Evolutionary conservation across 2,113 vertebrate genomes (phyloP).

Genomic region (Psittacara wagleri): DNA sequence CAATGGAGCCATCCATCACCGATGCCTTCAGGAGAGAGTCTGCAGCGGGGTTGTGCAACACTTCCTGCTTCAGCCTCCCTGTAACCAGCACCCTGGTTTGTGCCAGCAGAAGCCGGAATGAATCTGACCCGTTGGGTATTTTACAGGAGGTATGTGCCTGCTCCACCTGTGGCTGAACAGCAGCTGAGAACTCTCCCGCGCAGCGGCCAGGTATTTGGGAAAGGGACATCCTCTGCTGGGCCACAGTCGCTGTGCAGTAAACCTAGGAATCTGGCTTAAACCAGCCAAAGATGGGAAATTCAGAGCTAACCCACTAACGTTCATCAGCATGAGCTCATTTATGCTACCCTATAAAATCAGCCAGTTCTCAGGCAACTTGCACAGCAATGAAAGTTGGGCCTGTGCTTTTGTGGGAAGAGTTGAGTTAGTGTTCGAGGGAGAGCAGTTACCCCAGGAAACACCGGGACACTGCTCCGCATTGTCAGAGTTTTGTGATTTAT

Average conservation of each 20-base stretch:
- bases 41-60: conserved; percentile 5
- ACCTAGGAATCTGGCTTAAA: background rate
- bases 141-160: background rate
- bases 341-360: conserved; percentile 51
- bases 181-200: background rate
- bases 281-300: background rate
- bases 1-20: conserved; percentile 60
- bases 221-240: background rate
- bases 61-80: conserved; percentile 18
- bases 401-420: conserved; percentile 34
- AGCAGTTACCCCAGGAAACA: conserved; percentile 57
- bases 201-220: background rate
- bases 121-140: fast-evolving
- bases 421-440: conserved; percentile 19
- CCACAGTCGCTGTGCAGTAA: background rate
- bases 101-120: conserved; percentile 36
- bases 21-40: conserved; percentile 51
- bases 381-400: conserved; percentile 26
- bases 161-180: background rate
- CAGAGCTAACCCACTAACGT: background rate
- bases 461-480: conserved; percentile 39
- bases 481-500: conserved; percentile 57
- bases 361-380: conserved; percentile 42
- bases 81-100: background rate
- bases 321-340: conserved; percentile 57